phyloP scores from a whole-genome alignment of 2,888 invertebrate species.

The Macrosiphum euphorbiae region DNA sequence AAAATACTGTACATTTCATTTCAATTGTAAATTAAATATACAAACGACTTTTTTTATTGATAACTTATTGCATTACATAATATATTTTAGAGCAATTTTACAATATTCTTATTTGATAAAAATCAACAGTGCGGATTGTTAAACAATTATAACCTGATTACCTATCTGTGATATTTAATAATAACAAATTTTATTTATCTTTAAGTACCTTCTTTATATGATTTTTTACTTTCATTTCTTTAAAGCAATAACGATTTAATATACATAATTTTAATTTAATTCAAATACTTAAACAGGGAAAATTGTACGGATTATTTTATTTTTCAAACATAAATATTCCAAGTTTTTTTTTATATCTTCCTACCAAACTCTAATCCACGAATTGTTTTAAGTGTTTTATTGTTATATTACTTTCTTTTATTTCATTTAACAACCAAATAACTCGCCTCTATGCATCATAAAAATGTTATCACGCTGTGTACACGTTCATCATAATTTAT shows the following conservation, averaged over 20 bases:
- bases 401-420: not conserved
- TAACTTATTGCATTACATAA: no score
- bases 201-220: not conserved
- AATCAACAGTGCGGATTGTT: no score
- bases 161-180: no score
- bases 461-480: not conserved
- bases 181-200: not conserved
- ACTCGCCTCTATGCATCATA: not conserved
- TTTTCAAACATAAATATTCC: not conserved
- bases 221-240: not conserved
- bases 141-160: no score
- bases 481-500: not conserved
- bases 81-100: no score
- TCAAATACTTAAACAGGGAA: not conserved
- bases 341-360: not conserved
- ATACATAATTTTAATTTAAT: not conserved
- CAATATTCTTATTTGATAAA: no score
- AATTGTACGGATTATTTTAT: not conserved
- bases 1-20: no score
- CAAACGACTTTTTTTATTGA: not conserved
- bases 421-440: not conserved
- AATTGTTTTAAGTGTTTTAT: conserved; percentile 3
- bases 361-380: not conserved
- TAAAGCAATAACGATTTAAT: not conserved
- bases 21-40: not conserved